These are phyloP conservation scores for Trachelus tabidus DNA, from an alignment of 2,888 invertebrate species.

Conservation along the genomic window DNA sequence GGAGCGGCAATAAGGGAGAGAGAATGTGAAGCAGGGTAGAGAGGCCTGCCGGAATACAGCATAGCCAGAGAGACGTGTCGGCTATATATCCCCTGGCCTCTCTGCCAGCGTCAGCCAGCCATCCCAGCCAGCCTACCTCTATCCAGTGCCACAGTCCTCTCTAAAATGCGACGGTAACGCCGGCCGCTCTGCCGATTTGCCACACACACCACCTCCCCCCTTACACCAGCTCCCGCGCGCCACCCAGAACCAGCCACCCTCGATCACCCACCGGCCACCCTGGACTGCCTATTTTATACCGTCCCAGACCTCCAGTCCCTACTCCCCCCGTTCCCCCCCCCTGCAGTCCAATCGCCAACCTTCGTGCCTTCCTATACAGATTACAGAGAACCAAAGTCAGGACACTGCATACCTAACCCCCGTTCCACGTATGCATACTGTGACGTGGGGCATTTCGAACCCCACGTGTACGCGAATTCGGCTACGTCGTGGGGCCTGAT, in stretches of 20 bases:
- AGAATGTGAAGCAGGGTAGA: constrained; percentile 32
- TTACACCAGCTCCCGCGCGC: constrained; percentile 23
- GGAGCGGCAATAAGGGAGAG: constrained; percentile 18
- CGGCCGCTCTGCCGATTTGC: constrained; percentile 29
- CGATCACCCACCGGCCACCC: constrained; percentile 22
- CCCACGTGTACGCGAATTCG: no score
- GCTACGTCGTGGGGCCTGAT: no score
- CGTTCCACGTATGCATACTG: not conserved
- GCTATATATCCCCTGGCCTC: constrained; percentile 40
- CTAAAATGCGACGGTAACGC: constrained; percentile 60
- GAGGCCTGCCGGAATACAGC: constrained; percentile 41
- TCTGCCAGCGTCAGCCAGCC: constrained; percentile 12
- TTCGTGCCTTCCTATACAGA: constrained; percentile 49
- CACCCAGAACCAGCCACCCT: constrained; percentile 27
- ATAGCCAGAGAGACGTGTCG: constrained; percentile 59
- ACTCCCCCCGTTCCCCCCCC: constrained; percentile 30
- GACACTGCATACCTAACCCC: constrained; percentile 37
- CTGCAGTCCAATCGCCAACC: constrained; percentile 55
- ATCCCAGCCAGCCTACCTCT: constrained; percentile 47
- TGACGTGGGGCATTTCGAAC: not conserved
- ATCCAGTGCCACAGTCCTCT: constrained; percentile 56
- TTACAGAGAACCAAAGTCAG: constrained; percentile 41
- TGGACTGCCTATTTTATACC: constrained; percentile 16
- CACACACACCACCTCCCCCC: constrained; percentile 25
- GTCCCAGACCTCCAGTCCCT: constrained; percentile 18